Conservation (phyloP, 53 echinoderm and acorn worm genomes). For the Paracentrotus lividus region DNA sequence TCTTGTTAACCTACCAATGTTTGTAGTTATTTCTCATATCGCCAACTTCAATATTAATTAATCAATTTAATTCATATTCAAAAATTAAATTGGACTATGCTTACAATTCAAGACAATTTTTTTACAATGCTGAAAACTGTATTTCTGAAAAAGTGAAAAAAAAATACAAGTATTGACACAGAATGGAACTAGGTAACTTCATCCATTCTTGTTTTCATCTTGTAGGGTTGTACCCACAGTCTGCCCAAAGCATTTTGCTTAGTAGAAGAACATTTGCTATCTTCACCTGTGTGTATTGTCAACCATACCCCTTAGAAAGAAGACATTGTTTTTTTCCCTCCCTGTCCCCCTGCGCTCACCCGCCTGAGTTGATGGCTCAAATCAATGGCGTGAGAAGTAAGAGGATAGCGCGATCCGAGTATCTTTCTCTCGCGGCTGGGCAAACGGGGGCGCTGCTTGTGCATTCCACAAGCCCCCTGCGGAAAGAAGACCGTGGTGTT, state of each 20-base stretch:
- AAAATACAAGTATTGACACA: neutral
- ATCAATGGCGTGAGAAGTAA: conserved; percentile 44
- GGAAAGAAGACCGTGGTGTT: conserved; percentile 41
- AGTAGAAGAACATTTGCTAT: conserved; percentile 31
- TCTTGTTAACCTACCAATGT: too few species aligned
- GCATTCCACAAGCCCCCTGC: conserved; percentile 50
- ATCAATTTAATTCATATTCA: neutral
- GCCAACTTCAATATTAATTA: too few species aligned
- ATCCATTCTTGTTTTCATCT: neutral
- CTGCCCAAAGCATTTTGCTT: conserved; percentile 3
- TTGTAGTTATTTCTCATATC: too few species aligned
- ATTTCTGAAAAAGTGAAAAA: neutral
- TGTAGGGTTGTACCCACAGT: neutral
- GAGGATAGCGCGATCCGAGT: conserved; percentile 51
- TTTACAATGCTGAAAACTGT: neutral
- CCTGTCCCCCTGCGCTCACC: conserved; percentile 13
- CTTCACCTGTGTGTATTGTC: conserved; percentile 48
- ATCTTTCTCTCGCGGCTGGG: conserved; percentile 52
- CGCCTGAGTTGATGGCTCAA: conserved; percentile 28
- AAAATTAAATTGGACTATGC: neutral
- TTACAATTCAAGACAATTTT: neutral
- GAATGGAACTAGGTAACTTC: neutral
- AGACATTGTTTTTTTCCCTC: neutral
- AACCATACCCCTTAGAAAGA: conserved; percentile 2
- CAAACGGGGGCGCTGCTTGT: conserved; percentile 54